Evolutionary conservation across 2,797 vertebrate genomes (phyloP).

Genomic region (Uromys caudimaculatus): DNA sequence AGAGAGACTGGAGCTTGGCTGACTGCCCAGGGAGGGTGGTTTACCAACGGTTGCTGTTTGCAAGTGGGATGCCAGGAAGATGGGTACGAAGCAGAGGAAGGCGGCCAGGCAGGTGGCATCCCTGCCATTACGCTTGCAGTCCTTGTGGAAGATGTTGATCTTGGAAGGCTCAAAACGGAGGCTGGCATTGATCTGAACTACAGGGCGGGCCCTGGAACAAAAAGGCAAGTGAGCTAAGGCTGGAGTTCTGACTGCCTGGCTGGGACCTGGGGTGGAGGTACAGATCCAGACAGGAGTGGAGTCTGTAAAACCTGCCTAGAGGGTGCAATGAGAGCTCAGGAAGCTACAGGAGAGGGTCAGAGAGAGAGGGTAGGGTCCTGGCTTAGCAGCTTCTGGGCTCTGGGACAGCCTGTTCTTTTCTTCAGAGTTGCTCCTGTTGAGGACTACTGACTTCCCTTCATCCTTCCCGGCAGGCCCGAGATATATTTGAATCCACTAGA

Average conservation of each 20-base stretch:
- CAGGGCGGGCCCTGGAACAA: slow-evolving; percentile 92
- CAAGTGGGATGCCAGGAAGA: slow-evolving; percentile 92
- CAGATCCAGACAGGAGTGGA: not conserved
- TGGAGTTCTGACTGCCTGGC: not conserved
- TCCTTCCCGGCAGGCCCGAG: not conserved
- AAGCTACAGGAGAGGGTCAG: not conserved
- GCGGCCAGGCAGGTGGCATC: slow-evolving; percentile 97
- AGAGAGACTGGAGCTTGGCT: not conserved
- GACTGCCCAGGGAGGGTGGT: not conserved
- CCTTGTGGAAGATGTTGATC: slow-evolving; percentile 98
- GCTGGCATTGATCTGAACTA: slow-evolving; percentile 92
- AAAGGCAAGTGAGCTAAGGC: accelerated
- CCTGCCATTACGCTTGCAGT: slow-evolving; percentile 94
- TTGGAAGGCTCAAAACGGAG: slow-evolving; percentile 95
- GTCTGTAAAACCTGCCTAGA: not conserved
- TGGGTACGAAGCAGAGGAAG: slow-evolving; percentile 94
- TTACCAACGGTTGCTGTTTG: slow-evolving; percentile 92
- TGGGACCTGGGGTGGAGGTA: not conserved
- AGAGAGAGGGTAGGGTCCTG: not conserved
- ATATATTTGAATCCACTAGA: not conserved
- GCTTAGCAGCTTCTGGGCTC: not conserved
- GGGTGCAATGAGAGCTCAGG: not conserved
- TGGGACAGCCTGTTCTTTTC: not conserved
- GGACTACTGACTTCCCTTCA: not conserved
- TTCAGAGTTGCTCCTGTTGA: accelerated